Evolutionary conservation across 2,797 vertebrate genomes (phyloP), one percentile per base, ranked within the genome.

Genomic region (Luscinia megarhynchos): DNA sequence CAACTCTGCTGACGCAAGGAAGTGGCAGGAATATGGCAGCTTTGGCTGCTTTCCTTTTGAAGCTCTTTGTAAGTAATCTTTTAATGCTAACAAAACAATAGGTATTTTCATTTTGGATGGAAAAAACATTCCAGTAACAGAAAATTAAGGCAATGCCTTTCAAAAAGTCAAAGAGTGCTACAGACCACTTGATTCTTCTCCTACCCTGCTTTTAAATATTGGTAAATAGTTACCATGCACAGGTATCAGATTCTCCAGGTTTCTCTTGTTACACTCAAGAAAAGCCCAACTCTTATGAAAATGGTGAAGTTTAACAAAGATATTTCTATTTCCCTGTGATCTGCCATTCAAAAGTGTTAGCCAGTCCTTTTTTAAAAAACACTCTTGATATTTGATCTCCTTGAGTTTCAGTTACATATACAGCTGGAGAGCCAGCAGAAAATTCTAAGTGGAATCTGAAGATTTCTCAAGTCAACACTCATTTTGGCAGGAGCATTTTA

Each of bases 401-500:
- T 57, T 53, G 87, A 87, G 94, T 58, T 93, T 93, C 87, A 84
- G 89, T 96, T 95, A 90, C 91, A 90, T 8, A 78, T 18, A 54
- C 73, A 87, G 91, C 87, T 84, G 76, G 77, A 73, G 83, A 93
- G 91, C 94, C 91, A 88, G 94, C 77, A 88, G 91, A 96, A 96
- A 84, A 92, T 67, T 84, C 87, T 66, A 88, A 94, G 64, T 90
- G 93, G 95, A 97, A 97, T 95, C 91, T 61, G 91, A 97, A 96
- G 94, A 96, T 94, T 95, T 93, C 93, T 96, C 86, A 94, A 96
- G 94, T 95, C 94, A 96, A 96, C 93, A 95, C 23, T 45, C 59
- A 11, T 32, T 91, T 58, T 96, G 95, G 95, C 95, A 94, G 59
- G 61, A 84, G 50, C 50, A 5, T 79, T 84, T 94, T 74, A 79